Base-by-base conservation (phyloP, 2,888 invertebrate genomes). In the Ichneumoninae sp. region DNA sequence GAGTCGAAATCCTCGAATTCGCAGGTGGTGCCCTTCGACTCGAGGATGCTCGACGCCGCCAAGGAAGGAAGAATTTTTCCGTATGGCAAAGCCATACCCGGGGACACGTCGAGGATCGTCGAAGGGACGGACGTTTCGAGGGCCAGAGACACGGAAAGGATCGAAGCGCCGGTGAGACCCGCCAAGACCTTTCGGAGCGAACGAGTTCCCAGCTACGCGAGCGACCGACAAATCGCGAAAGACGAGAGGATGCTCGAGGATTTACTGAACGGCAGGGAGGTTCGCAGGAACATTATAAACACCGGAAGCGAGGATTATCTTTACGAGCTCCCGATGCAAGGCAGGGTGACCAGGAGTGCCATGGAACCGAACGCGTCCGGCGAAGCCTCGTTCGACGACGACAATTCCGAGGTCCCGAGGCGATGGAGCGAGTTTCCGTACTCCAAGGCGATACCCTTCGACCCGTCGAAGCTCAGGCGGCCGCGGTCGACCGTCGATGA, bases 361-460 rank as follows among this genome's bases (percentile, higher is more conserved):
- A 33, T 70, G 7, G 70, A 57, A 44, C 16, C 19, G 7, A 36
- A 60, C 7, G 57, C 44, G 33, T 5, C 71, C 30, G 60, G 66
- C 3, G 71, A 71, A 36, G 5, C 22, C 19, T 68, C 60, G 0
- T 40, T 57, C 16, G 60, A 50, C 13, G 65, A 30, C 40, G 47
- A 75, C 0, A 22, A 26, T 57, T 6, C 54, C 8, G 84, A 72
- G n/a, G 60, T 75, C 22, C 62, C 86, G 0, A 60, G 57, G 3
- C 36, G 52, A 70, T 74, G 83, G 33, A 80, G 81, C 68, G 79
- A 85, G 50, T 81, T 81, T 69, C 82, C 87, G 7, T 83, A 82
- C 65, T 70, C 83, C 3, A 83, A 70, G 60, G 85, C 82, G 8
- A 86, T 86, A 70, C 83, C 84, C 0, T 86, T 80, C 57, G 80